Evolutionary conservation across 2,888 invertebrate species (phyloP), one percentile per base, ranked within the genome.

Genomic region (Altica lythri): DNA sequence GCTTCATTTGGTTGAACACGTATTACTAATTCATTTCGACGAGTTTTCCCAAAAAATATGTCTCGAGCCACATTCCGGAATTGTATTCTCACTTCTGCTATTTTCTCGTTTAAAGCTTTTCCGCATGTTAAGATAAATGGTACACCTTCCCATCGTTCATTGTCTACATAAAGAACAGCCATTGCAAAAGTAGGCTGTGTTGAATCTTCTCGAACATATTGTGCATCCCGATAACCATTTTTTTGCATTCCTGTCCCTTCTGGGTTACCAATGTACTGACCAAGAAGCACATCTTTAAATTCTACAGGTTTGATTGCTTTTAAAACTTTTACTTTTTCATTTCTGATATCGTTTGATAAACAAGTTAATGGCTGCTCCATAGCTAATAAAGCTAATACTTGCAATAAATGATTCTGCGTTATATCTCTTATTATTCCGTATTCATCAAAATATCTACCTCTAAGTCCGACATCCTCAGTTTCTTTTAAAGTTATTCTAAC

Each of bases 1-100:
- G 99, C 98, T 80, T 99, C 99, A 25, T 96, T 95, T 1, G 99
- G 99, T 77, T 99, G 97, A 1, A 99, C 97, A 62, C 97, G 84
- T 66, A 99, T 94, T 0, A 99, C 99, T 53, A 99, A 79, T 77
- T 99, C 99, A 77, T 99, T 98, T 59, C 96, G 84, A 74, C 95
- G 95, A 4, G 89, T 80, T 68, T 88, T 88, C 0, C 91, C 89
- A 66, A 86, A 84, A 73, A 99, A 99, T 67, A 99, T 98, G 77
- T 99, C 97, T 9, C 97, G 98, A 12, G 95, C 89, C 1, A 97
- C 95, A 77, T 97, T 95, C 68, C 88, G 88, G 77, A 94, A 99
- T 73, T 99, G 98, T 59, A 99, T 86, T 58, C 99, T 85, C 0
- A 99, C 92, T 80, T 98, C 99, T 1, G 98, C 96, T 77, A 99